Evolutionary conservation across 2,888 invertebrate species (phyloP), one percentile per base, ranked within the genome.

Genomic region (Spatulosminthurus flaviceps): DNA sequence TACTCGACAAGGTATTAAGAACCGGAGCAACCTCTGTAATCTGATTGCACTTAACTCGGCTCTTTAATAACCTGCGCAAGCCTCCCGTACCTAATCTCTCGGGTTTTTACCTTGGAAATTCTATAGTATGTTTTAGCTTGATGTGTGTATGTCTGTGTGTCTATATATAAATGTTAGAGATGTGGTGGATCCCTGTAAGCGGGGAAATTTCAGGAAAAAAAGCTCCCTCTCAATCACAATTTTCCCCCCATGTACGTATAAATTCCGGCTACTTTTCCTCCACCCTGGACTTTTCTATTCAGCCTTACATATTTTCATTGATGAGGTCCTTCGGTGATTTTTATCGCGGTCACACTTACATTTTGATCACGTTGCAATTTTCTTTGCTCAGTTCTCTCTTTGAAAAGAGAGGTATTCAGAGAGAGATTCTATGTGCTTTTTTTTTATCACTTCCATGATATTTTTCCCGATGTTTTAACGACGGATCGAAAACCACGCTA

Each of bases 311-410:
- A 51, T 51, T 51, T 51, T 11, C 19, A 19, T 51, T 51, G 51
- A 13, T 19, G 51, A n/a, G 7, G 51, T 34, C 51, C 16, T 2
- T n/a, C 16, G 5, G 51, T 19, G 51, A 51, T 51, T 51, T 34
- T 51, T 51, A 51, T 51, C 51, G 51, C 16, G 51, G 16, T 51
- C 51, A 51, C 51, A 51, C 51, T 51, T 51, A 51, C 51, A 51
- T 51, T 51, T 51, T 51, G 51, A 51, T 51, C 51, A 51, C 51
- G 51, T 51, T 51, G 51, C 51, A 51, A 51, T n/a, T 51, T 51
- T 51, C 51, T n/a, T n/a, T 51, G 51, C 51, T 51, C 51, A 51
- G 16, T 51, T n/a, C n/a, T 51, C 51, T 51, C 34, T 34, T n/a
- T 41, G 9, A 41, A 41, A 51, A 1, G 19, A 51, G 51, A 5